Evolutionary conservation across 2,888 invertebrate species (phyloP).

Genomic region (Parapristionchus giblindavisi): DNA sequence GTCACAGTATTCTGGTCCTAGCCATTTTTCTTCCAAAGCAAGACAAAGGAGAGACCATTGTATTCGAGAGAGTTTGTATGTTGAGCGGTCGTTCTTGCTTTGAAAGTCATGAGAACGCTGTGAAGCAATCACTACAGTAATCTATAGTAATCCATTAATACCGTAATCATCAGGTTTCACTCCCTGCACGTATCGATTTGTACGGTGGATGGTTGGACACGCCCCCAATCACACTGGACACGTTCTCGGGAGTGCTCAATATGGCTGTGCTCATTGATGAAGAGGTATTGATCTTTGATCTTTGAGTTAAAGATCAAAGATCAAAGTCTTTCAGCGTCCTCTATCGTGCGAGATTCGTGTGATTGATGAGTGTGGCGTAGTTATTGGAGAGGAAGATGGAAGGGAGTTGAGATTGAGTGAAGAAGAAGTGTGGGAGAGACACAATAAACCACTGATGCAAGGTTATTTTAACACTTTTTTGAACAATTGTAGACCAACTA

Average conservation of each 20-base stretch:
- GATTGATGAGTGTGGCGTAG: background rate
- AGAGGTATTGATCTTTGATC: slow-evolving; percentile 65
- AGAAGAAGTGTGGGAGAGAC: slow-evolving; percentile 5
- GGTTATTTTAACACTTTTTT: too few relatives aligned
- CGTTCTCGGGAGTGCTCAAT: slow-evolving; percentile 73
- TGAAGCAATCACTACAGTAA: background rate
- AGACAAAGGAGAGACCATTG: too few relatives aligned
- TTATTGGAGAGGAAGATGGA: background rate
- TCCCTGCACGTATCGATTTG: slow-evolving; percentile 42
- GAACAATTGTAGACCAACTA: too few relatives aligned
- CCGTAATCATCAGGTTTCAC: slow-evolving; percentile 10
- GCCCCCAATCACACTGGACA: slow-evolving; percentile 75
- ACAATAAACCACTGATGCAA: slow-evolving; percentile 35
- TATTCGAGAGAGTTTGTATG: too few relatives aligned
- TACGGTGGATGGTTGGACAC: slow-evolving; percentile 76
- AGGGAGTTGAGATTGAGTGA: background rate
- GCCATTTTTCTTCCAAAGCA: too few relatives aligned
- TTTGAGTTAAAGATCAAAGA: background rate
- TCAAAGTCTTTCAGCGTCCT: slow-evolving; percentile 38
- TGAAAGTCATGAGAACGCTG: too few relatives aligned
- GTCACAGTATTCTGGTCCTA: too few relatives aligned
- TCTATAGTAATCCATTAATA: too few relatives aligned
- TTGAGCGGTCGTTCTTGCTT: too few relatives aligned
- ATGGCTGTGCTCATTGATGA: slow-evolving; percentile 73
- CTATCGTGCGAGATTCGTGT: slow-evolving; percentile 29